phyloP scores from a whole-genome alignment of 2,797 vertebrate genomes.

The Chelonia mydas region DNA sequence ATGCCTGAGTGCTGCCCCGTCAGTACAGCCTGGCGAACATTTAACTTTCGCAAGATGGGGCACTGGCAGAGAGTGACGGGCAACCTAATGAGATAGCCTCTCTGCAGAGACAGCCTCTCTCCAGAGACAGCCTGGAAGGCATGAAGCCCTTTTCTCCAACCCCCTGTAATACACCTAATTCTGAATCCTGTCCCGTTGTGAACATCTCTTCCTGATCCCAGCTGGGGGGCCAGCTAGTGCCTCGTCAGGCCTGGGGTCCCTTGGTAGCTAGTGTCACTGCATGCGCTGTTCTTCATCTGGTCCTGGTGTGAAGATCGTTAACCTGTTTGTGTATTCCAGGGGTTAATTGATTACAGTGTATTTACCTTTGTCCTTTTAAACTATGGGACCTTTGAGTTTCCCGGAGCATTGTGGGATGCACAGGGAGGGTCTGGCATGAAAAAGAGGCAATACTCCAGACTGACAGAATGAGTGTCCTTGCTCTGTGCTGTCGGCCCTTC shows the following conservation, averaged over 20 bases:
- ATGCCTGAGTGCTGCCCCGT: background rate
- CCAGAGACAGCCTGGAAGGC: background rate
- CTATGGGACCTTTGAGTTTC: background rate
- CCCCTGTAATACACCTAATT: background rate
- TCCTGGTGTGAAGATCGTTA: background rate
- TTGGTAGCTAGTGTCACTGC: background rate
- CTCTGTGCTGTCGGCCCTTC: background rate
- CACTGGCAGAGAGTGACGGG: background rate
- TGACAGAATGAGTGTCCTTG: background rate
- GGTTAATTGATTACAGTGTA: background rate
- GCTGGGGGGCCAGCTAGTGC: background rate
- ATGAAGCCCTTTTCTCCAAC: background rate
- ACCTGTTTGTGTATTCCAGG: background rate
- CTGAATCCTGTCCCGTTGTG: background rate
- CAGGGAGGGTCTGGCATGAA: background rate
- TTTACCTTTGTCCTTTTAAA: background rate
- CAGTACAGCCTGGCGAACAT: background rate
- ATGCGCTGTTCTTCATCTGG: background rate
- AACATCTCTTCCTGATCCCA: background rate
- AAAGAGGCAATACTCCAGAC: background rate
- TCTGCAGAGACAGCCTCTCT: background rate
- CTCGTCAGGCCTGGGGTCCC: background rate
- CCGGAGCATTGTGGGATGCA: background rate
- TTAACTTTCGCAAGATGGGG: background rate
- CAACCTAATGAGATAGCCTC: background rate